Evolutionary conservation across 2,113 vertebrate genomes (phyloP), one percentile per base, ranked within the genome.

Genomic region (Siniperca chuatsi): DNA sequence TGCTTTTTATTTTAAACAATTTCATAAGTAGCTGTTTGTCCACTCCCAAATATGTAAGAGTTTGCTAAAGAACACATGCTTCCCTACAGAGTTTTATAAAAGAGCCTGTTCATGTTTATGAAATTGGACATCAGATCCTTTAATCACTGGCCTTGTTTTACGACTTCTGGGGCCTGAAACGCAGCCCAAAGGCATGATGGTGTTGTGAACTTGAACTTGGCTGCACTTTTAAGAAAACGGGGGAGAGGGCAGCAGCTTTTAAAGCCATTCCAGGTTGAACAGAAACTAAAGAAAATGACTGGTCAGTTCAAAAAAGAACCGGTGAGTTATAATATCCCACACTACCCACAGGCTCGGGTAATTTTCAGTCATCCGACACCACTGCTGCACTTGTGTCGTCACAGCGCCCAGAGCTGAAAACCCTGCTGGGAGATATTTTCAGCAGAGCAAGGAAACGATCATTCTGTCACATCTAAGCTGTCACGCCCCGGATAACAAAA

Each of bases 341-440:
- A 80, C 54, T 54, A 1, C 46, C 90, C 87, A 81, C 86, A 90
- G 52, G 60, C 68, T 60, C 15, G 44, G 86, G 84, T 89, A 68
- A 89, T 88, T 83, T 83, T 79, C 91, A 84, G 93, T 88, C 90
- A 94, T 79, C 76, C 23, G 84, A 93, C 81, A 79, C 88, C 73
- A 2, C 40, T 25, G 50, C 78, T 70, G 79, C 46, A 18, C 44
- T 58, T 1, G 2, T 82, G 67, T 83, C 54, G 76, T 83, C 89
- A 85, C 79, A 75, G 65, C 3, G 21, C 29, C 68, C 78, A 4
- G 0, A 71, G 78, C 58, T 20, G n/a, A 55, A 82, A 46, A 6
- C 62, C 76, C 75, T 62, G 81, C 79, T 37, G 78, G 54, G 55
- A 90, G 79, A 87, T 16, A 55, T 83, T 81, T 83, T 80, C 71